A percentile compares a stretch with the other conserved stretches of the same genome.
phyloP scores from a whole-genome alignment of 37 sponge, comb jelly and placozoan genomes.

The Chondrosia reniformis region DNA sequence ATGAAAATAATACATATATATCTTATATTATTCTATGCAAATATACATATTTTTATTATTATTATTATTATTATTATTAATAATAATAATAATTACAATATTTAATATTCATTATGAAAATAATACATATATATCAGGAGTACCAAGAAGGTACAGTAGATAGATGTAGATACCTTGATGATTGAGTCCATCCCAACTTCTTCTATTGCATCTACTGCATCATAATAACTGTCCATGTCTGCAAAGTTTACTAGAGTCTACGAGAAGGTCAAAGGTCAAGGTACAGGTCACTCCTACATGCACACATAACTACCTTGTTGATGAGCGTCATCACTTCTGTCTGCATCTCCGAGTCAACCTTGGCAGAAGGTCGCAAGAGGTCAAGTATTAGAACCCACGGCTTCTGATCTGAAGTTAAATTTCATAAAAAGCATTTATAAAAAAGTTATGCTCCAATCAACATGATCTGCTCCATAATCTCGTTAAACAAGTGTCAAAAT shows the following conservation, averaged over 20 bases:
- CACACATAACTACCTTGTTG: conserved; percentile 54
- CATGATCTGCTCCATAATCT: no score
- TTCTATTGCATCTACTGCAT: conserved; percentile 83
- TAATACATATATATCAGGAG: neutral
- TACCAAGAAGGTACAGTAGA: no score
- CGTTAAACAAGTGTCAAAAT: no score
- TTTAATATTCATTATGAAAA: no score
- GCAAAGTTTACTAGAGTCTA: conserved; percentile 75
- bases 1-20: no score
- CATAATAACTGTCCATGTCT: conserved; percentile 82
- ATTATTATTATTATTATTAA: no score
- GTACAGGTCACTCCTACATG: neutral
- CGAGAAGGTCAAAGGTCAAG: neutral
- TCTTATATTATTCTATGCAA: no score
- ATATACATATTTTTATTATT: no score
- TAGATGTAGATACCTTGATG: conserved; percentile 68
- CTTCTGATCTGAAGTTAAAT: conserved; percentile 35
- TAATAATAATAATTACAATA: no score
- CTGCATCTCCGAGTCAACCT: conserved; percentile 52
- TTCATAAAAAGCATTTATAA: no score
- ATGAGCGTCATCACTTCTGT: conserved; percentile 73
- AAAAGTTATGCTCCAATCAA: no score
- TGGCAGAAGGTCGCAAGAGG: conserved; percentile 45
- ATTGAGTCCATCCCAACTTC: conserved; percentile 70
- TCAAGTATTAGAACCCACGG: conserved; percentile 50